These are phyloP conservation scores for Pedicia rivosa DNA, from an alignment of 2,888 invertebrate genomes.

Conservation along the genomic window DNA sequence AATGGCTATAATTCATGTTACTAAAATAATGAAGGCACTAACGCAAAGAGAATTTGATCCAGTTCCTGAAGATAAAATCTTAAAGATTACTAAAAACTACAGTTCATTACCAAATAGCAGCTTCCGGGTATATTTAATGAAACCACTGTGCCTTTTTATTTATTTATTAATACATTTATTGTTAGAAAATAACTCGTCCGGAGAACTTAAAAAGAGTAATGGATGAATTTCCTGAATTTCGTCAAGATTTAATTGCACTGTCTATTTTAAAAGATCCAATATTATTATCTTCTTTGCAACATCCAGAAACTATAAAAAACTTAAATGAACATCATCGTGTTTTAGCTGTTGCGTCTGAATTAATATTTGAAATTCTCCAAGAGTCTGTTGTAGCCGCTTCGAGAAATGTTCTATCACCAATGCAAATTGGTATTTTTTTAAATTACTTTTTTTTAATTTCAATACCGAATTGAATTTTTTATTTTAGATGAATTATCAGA, in stretches of 20 bases:
- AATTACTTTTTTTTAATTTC: too few relatives aligned
- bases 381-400: slow-evolving; percentile 12
- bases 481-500: slow-evolving; percentile 22
- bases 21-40: slow-evolving; percentile 26
- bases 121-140: slow-evolving; percentile 3
- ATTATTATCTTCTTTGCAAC: slow-evolving; percentile 46
- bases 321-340: slow-evolving; percentile 48
- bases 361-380: slow-evolving; percentile 27
- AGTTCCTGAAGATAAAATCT: slow-evolving; percentile 25
- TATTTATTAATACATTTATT: neutral
- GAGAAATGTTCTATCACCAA: too few relatives aligned
- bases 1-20: slow-evolving; percentile 38
- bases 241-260: slow-evolving; percentile 49
- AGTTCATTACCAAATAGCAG: neutral
- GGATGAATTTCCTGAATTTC: slow-evolving; percentile 47
- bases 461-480: too few relatives aligned
- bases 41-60: slow-evolving; percentile 15
- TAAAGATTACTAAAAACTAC: slow-evolving; percentile 11
- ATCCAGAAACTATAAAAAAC: slow-evolving; percentile 44
- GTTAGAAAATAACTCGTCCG: slow-evolving; percentile 20
- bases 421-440: too few relatives aligned
- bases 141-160: neutral
- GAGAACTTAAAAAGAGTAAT: slow-evolving; percentile 39
- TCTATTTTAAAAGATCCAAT: slow-evolving; percentile 58
- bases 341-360: slow-evolving; percentile 44